These are phyloP conservation scores for Hyphantria cunea DNA, from an alignment of 1,140 invertebrate species.

Conservation along the genomic window DNA sequence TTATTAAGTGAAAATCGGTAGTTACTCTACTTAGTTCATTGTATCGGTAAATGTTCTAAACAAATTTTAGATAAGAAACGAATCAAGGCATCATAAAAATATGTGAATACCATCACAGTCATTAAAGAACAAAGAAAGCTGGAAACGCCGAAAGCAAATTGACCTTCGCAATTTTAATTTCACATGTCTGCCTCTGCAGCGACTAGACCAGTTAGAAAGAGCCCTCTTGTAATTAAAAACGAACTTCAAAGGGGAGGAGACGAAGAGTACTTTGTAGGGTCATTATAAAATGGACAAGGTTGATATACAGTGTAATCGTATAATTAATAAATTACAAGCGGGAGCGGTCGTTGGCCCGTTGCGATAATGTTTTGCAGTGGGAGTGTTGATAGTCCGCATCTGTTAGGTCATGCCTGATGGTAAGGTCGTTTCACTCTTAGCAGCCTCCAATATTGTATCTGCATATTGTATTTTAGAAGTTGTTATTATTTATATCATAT, in stretches of 20 bases:
- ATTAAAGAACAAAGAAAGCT: constrained; percentile 30
- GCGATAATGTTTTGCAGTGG: constrained; percentile 68
- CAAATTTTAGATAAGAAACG: no score
- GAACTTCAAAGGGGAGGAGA: constrained; percentile 18
- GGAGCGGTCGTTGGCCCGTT: constrained; percentile 67
- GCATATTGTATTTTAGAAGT: background rate
- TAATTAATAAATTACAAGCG: constrained; percentile 77
- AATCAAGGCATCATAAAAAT: background rate
- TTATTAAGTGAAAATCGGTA: constrained; percentile 17
- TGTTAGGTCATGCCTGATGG: constrained; percentile 55
- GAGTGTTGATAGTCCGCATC: constrained; percentile 65
- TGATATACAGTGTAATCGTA: constrained; percentile 59
- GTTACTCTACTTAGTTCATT: background rate
- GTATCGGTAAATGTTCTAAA: background rate
- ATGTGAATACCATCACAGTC: constrained; percentile 2
- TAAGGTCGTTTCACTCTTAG: constrained; percentile 68
- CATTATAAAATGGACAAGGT: constrained; percentile 53
- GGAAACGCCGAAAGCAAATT: constrained; percentile 36
- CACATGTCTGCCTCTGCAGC: constrained; percentile 39
- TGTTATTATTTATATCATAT: no score
- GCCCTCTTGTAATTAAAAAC: constrained; percentile 14
- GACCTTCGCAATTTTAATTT: constrained; percentile 54
- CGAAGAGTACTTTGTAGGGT: constrained; percentile 33
- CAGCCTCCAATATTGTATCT: constrained; percentile 40
- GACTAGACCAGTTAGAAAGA: constrained; percentile 39